Evolutionary conservation across 2,888 invertebrate species (phyloP), one percentile per base, ranked within the genome.

Genomic region (Scelioninae gen. 1): DNA sequence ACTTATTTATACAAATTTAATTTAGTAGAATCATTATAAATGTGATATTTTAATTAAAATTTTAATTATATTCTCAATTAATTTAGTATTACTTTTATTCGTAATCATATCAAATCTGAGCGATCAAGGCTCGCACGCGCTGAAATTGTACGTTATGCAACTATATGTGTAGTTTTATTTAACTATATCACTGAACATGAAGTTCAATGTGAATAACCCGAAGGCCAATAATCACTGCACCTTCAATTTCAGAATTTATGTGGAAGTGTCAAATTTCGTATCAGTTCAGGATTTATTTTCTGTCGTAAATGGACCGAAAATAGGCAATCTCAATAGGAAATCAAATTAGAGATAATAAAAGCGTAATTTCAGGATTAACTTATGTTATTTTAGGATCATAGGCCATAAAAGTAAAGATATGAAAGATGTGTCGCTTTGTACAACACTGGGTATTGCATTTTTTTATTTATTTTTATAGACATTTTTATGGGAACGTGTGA

Each of bases 331-430:
- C 69, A 62, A 77, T 69, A 43, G 38, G 55, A 69, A 77, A 77
- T 77, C 45, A 60, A 77, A 62, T 77, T 68, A 62, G 32, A 77
- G 68, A 77, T 53, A 62, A 62, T 77, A 69, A 60, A 60, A 77
- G n/a, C 10, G 69, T 71, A 78, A 71, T 69, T 69, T 78, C 40
- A 13, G 47, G n/a, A 78, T 71, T 68, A 69, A 69, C 68, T 69
- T 69, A 53, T 68, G 68, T 68, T 77, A 66, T 38, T 75, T 58
- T 58, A 23, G 55, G 40, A 38, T 51, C 58, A 16, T 49, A 32
- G 34, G 29, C 45, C 34, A 63, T 62, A 63, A 74, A 53, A 13
- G 31, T 10, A n/a, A 49, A 58, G 56, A 62, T 49, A 58, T 58
- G 55, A 69, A 69, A 58, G 55, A 69, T 58, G 56, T 29, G 58